Evolutionary conservation across 2,797 vertebrate species (phyloP), one percentile per base, ranked within the genome.

Genomic region (Malurus leucopterus): DNA sequence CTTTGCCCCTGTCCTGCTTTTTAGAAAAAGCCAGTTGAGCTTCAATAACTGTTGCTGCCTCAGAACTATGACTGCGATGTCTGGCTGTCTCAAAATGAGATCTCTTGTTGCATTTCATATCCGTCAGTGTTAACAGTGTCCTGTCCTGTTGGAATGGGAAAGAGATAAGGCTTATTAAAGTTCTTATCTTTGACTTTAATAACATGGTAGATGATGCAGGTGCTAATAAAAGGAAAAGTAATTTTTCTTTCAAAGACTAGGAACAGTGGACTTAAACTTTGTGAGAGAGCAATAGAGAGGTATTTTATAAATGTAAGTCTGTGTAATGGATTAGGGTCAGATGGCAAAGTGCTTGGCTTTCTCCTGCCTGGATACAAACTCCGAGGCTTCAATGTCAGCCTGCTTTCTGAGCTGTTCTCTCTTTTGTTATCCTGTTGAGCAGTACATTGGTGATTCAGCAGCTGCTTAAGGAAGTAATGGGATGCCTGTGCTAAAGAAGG

Each of bases 151-250:
- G 91, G 86, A 96, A 96, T 74, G 89, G 88, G 90, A 64, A 78
- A 85, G 86, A 96, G 98, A 98, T 98, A 98, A 96, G 95, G 94
- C 89, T 98, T 99, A 99, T 99, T 99, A 98, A 98, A 98, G 97
- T 98, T 98, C 97, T 98, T 98, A 98, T 99, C 98, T 94, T 58
- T 87, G 62, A 72, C 83, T 95, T 96, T 96, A 96, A 95, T 98
- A 98, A 98, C 96, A 94, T 96, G 96, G 95, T 84, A 73, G 88
- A 82, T 92, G 83, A 84, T 82, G 92, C 94, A 93, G 88, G 95
- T 93, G 84, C 73, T 79, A 93, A 96, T 95, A 93, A 95, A 89
- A 95, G 68, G 90, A 91, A 92, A 95, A 95, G 91, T 94, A 81
- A 71, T 93, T 93, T 97, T 96, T 96, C 86, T 94, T 95, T 95